Conservation (phyloP, 2,888 invertebrate species). For the Epicampocera succincta region DNA sequence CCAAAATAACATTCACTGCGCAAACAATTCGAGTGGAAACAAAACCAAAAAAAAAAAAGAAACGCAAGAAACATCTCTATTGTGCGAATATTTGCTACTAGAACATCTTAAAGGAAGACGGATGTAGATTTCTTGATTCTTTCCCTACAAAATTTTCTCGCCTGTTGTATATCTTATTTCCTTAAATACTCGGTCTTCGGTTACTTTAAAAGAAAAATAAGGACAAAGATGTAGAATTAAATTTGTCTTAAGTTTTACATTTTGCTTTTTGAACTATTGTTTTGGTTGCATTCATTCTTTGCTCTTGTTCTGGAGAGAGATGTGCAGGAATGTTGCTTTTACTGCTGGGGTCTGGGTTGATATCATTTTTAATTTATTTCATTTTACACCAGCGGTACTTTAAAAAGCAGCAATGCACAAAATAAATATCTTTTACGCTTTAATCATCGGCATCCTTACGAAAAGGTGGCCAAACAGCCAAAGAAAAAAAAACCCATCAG, state of each 20-base stretch:
- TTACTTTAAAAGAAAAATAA: not conserved
- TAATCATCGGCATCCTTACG: not conserved
- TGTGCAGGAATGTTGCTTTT: slow-evolving; percentile 8
- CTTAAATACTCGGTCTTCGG: not conserved
- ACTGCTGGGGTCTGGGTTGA: not conserved
- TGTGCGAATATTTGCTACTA: slow-evolving; percentile 45
- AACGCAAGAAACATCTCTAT: slow-evolving; percentile 33
- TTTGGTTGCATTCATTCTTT: slow-evolving; percentile 6
- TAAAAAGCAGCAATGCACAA: not conserved
- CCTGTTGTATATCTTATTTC: slow-evolving; percentile 24
- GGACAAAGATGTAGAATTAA: slow-evolving; percentile 11
- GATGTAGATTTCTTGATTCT: slow-evolving; percentile 11
- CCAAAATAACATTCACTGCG: not conserved
- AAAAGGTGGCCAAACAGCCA: not conserved
- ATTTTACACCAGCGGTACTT: slow-evolving; percentile 4
- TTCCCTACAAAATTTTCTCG: slow-evolving; percentile 21
- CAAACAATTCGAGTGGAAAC: not conserved
- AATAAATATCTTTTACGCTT: too few species aligned
- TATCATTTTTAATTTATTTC: slow-evolving; percentile 41
- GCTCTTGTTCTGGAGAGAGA: too few species aligned
- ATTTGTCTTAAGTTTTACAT: slow-evolving; percentile 21
- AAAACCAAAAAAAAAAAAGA: slow-evolving; percentile 3
- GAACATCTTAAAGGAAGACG: slow-evolving; percentile 12
- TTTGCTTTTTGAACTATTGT: slow-evolving; percentile 22
- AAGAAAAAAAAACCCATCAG: too few species aligned